These are phyloP conservation scores for Tholera decimalis DNA, from an alignment of 2,888 invertebrate species.

Conservation along the genomic window DNA sequence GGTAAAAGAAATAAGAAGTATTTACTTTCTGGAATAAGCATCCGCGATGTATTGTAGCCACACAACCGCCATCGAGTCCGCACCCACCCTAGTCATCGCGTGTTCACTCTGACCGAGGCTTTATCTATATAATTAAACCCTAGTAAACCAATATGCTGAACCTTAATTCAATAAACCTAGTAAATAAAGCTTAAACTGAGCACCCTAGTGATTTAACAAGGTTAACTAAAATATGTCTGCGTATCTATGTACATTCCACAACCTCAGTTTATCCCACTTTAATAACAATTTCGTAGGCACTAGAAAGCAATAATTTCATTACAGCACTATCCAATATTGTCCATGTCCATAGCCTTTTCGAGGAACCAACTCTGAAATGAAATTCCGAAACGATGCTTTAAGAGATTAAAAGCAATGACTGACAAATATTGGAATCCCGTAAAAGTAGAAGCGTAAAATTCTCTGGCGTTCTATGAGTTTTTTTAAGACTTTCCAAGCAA, in stretches of 20 bases:
- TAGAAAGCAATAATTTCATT: slow-evolving; percentile 27
- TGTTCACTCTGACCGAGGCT: neutral
- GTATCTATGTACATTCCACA: neutral
- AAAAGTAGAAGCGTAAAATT: slow-evolving; percentile 6
- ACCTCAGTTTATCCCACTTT: neutral
- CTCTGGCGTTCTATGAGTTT: neutral
- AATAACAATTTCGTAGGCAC: neutral
- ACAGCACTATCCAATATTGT: neutral
- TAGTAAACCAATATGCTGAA: slow-evolving; percentile 9
- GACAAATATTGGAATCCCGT: slow-evolving; percentile 12
- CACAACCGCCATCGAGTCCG: neutral
- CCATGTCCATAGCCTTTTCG: neutral
- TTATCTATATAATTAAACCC: slow-evolving; percentile 12
- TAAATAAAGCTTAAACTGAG: slow-evolving; percentile 10
- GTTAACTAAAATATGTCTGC: neutral
- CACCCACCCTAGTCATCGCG: neutral
- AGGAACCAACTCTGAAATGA: slow-evolving; percentile 16
- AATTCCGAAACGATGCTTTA: slow-evolving; percentile 35
- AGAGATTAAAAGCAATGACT: slow-evolving; percentile 10
- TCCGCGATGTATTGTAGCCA: neutral
- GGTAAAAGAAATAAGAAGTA: no score
- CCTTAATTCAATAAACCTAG: slow-evolving; percentile 11
- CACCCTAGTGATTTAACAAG: slow-evolving; percentile 12
- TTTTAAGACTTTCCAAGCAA: slow-evolving; percentile 27
- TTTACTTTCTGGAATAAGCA: no score